phyloP scores from a whole-genome alignment of 2,888 invertebrate genomes.

The Linyphia triangularis region DNA sequence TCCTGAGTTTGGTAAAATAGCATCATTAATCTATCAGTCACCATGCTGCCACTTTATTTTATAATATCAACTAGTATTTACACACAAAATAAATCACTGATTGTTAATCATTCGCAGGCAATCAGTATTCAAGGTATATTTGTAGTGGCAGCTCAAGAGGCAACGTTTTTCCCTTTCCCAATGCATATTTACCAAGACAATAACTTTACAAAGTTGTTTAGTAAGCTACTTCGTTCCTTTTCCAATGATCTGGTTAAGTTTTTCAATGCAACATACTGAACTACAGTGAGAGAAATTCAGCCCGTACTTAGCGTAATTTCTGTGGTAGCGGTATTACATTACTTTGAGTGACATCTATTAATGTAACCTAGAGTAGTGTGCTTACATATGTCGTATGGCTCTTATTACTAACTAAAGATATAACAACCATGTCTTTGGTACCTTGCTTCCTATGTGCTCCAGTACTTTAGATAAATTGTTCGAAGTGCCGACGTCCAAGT shows the following conservation, averaged over 20 bases:
- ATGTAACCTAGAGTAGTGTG: neutral
- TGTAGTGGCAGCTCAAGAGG: too few relatives aligned
- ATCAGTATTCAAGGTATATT: too few relatives aligned
- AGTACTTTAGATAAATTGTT: slow-evolving; percentile 32
- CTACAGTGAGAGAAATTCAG: neutral
- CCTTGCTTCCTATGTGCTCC: slow-evolving; percentile 41
- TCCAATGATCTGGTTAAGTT: neutral
- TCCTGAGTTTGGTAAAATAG: too few relatives aligned
- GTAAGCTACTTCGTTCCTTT: too few relatives aligned
- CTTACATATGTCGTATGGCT: neutral
- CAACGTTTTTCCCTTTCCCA: too few relatives aligned
- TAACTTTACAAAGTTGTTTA: too few relatives aligned
- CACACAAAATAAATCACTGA: too few relatives aligned
- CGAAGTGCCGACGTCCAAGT: slow-evolving; percentile 16
- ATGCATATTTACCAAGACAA: too few relatives aligned
- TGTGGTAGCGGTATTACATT: neutral
- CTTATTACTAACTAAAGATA: neutral
- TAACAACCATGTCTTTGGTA: neutral
- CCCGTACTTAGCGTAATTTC: neutral
- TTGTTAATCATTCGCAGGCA: too few relatives aligned
- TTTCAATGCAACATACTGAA: neutral
- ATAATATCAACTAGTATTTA: too few relatives aligned
- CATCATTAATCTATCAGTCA: too few relatives aligned
- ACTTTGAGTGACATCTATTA: neutral
- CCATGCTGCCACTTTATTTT: too few relatives aligned